Conservation (phyloP, 2,888 invertebrate genomes). For the Limenitis camilla region DNA sequence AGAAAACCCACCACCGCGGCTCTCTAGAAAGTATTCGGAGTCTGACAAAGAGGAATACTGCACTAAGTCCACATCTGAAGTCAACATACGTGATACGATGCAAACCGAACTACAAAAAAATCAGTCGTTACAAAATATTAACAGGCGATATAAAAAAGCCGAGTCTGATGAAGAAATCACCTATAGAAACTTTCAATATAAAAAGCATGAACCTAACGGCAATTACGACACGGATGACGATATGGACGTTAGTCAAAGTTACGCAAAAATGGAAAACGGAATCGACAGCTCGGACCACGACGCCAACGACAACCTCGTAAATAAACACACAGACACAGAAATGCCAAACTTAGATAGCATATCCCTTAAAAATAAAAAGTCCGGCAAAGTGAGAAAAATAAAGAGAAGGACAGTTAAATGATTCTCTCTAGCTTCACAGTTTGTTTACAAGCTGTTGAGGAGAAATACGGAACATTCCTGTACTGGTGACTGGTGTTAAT, state of each 20-base stretch:
- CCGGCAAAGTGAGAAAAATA: constrained; percentile 53
- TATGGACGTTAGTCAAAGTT: constrained; percentile 40
- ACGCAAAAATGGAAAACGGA: constrained; percentile 55
- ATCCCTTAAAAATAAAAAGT: constrained; percentile 50
- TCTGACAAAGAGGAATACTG: constrained; percentile 66
- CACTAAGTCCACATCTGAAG: constrained; percentile 55
- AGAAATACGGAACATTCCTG: constrained; percentile 45
- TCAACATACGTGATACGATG: constrained; percentile 46
- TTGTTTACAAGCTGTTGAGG: constrained; percentile 52
- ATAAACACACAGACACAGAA: constrained; percentile 38
- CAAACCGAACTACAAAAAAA: constrained; percentile 59
- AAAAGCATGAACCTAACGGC: constrained; percentile 49
- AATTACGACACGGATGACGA: constrained; percentile 60
- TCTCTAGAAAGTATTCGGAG: constrained; percentile 48
- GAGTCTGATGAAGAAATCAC: constrained; percentile 58
- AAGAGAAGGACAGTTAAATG: constrained; percentile 65
- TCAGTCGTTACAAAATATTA: constrained; percentile 64
- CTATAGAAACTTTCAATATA: constrained; percentile 46
- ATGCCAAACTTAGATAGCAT: constrained; percentile 56
- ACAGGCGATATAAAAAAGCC: constrained; percentile 39
- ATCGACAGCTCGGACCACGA: constrained; percentile 59
- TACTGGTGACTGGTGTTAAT: constrained; percentile 49
- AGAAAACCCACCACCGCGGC: constrained; percentile 5
- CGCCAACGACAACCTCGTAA: constrained; percentile 50
- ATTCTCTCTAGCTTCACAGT: constrained; percentile 63